Base-by-base conservation (phyloP, 2,888 invertebrate genomes). In the Andricus quercusramuli region DNA sequence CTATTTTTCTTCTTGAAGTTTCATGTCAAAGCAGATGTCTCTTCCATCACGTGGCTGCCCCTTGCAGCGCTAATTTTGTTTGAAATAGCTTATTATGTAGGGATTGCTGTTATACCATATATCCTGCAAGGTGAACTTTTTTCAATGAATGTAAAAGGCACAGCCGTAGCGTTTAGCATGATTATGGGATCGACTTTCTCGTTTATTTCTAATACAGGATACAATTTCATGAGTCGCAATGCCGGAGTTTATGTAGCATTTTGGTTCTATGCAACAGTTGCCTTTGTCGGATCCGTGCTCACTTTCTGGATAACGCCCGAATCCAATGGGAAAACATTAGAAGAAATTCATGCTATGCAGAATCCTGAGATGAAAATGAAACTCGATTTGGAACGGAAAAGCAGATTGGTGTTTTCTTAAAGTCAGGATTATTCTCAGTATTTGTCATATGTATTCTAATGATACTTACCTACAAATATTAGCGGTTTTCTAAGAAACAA, bases 71-170 rank as follows among this genome's bases (percentile, higher is more conserved):
- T 95, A 88, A 94, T 95, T 56, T 93, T 94, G 83, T 95, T 95
- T 92, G 95, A 95, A 92, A 94, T 95, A 85, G 94, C 94, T 51
- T 95, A 95, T 81, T 94, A 95, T 5, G 93, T 95, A 88, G 95
- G 95, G 22, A 93, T 95, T 89, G 95, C 95, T 1, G 95, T 95
- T 3, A 93, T 95, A 85, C 95, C 95, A 37, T 95, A 95, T 88
- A 94, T 95, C 59, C 94, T 95, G 74, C 94, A 95, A 66, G 95
- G 95, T 4, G 95, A 95, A 91, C 93, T 95, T 88, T 95, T 96
- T 90, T 94, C 96, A 65, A 93, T 94, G 8, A 93, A 95, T 85
- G 95, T 95, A 37, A 94, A 95, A 87, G 95, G 95, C 1, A 93
- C 95, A 82, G 95, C 96, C 0, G 95, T 95, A 37, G 95, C 95